Percentiles rank a stretch among this genome's conserved stretches.
Conservation (phyloP, 2,888 invertebrate species). For the Eumerus sabulonum region DNA sequence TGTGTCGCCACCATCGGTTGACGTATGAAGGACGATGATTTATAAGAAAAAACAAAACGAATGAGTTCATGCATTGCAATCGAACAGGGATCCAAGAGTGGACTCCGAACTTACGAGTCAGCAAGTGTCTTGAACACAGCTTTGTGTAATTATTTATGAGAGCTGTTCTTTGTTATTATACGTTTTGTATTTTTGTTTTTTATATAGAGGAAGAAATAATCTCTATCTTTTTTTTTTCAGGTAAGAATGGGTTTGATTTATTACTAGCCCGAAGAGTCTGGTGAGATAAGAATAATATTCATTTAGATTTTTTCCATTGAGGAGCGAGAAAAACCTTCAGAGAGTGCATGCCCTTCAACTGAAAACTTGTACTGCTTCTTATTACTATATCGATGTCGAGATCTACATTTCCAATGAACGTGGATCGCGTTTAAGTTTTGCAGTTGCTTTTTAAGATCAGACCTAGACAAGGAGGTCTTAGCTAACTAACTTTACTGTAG, state of each 20-base stretch:
- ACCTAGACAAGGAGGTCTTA: too few species aligned
- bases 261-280: neutral
- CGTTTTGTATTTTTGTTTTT: too few species aligned
- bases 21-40: constrained; percentile 58
- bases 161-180: neutral
- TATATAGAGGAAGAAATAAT: too few species aligned
- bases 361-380: too few species aligned
- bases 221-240: constrained; percentile 1
- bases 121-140: constrained; percentile 35
- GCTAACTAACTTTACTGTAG: too few species aligned
- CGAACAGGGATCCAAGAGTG: neutral
- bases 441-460: too few species aligned
- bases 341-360: too few species aligned
- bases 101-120: constrained; percentile 5
- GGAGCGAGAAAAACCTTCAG: too few species aligned
- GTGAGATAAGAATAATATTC: neutral
- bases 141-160: constrained; percentile 53
- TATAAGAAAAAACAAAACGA: constrained; percentile 36
- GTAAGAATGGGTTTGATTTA: neutral
- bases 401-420: too few species aligned
- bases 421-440: too few species aligned
- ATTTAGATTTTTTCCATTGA: too few species aligned
- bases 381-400: too few species aligned
- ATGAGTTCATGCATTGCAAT: neutral
- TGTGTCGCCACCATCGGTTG: constrained; percentile 48